Evolutionary conservation across 2,113 vertebrate species (phyloP).

Genomic region (Psittacus erithacus): DNA sequence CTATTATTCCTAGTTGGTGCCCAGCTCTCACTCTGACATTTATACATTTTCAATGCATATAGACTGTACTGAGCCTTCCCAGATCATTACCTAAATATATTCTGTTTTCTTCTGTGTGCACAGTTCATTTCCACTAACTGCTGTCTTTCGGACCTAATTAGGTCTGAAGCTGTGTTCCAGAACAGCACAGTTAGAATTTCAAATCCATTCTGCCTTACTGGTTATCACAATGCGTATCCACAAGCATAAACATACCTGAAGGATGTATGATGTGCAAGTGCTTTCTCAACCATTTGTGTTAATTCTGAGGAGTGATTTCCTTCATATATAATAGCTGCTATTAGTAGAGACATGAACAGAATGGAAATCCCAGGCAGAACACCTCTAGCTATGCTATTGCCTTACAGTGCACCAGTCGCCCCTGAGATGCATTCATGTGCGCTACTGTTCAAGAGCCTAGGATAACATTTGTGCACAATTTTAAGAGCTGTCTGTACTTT

Average conservation of each 20-base stretch:
- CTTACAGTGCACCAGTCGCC: not conserved
- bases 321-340: not conserved
- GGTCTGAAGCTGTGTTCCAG: not conserved
- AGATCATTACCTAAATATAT: not conserved
- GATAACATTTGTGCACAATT: not conserved
- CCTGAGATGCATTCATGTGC: not conserved
- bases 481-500: not conserved
- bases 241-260: not conserved
- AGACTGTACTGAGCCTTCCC: not conserved
- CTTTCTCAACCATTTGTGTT: not conserved
- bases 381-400: not conserved
- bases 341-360: not conserved
- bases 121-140: not conserved
- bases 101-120: not conserved
- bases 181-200: not conserved
- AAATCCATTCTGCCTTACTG: not conserved
- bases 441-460: not conserved
- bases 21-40: not conserved
- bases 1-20: not conserved
- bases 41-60: not conserved
- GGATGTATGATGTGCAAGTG: not conserved
- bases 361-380: not conserved
- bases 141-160: not conserved
- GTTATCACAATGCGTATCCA: not conserved
- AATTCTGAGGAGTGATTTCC: not conserved